Evolutionary conservation across 2,113 vertebrate genomes (phyloP).

Genomic region (Corydoras maculifer): DNA sequence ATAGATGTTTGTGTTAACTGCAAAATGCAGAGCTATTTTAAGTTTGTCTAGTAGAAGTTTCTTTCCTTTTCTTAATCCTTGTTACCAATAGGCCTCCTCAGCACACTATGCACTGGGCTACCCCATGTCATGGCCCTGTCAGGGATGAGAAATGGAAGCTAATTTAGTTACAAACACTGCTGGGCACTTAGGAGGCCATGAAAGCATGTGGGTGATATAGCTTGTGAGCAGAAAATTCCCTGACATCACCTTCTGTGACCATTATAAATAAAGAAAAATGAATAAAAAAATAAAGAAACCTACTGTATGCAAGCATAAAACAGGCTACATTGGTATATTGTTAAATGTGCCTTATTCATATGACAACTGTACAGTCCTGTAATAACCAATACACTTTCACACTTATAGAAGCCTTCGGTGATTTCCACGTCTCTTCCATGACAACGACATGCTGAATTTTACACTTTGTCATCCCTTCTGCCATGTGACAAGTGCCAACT

Average conservation of each 20-base stretch:
- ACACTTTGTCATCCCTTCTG: slow-evolving; percentile 5
- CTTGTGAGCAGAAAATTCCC: neutral
- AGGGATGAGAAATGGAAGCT: slow-evolving; percentile 12
- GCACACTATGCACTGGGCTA: neutral
- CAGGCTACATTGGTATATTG: no score
- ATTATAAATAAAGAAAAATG: neutral
- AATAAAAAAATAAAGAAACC: no score
- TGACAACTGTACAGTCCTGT: no score
- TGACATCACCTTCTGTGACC: neutral
- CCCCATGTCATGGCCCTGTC: slow-evolving; percentile 16
- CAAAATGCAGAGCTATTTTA: no score
- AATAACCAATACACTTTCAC: no score
- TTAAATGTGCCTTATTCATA: no score
- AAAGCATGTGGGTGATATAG: neutral
- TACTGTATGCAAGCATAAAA: no score
- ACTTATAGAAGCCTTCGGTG: neutral
- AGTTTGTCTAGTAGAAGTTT: no score
- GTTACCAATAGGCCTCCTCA: neutral
- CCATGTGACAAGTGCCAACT: slow-evolving; percentile 21
- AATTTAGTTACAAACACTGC: neutral
- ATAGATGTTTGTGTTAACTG: no score
- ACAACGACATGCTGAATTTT: slow-evolving; percentile 5
- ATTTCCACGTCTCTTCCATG: slow-evolving; percentile 6
- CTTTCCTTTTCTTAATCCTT: slow-evolving; percentile 4
- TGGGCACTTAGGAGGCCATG: neutral